Base-by-base conservation (phyloP, 2,888 invertebrate species). In the Sesia apiformis region DNA sequence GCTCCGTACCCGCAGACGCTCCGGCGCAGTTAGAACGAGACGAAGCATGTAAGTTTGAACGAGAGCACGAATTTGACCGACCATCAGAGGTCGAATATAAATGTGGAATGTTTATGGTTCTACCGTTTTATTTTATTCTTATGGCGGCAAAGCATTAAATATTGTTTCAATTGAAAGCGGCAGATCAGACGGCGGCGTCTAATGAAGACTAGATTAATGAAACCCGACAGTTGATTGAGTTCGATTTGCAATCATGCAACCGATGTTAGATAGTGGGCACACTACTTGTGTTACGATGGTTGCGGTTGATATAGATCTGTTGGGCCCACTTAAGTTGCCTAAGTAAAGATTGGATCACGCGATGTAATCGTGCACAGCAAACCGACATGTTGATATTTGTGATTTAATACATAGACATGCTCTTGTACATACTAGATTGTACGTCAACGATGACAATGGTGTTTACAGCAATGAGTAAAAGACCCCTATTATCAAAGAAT, bases 91-190 rank as follows among this genome's bases (percentile, higher is more conserved):
- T 85, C 87, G 87, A 85, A 87, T 86, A 84, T 85, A 84, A 88
- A 87, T 80, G 85, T 87, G 88, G 89, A 89, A 89, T 88, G 89
- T 89, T 89, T 89, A 89, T 89, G 85, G 85, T 83, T 87, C 85
- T 86, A 86, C 87, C 85, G 88, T 87, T 88, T 88, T 88, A 86
- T 88, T 89, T 89, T 88, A 83, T 78, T 82, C 82, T 68, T 78
- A 71, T 74, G 76, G 77, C 84, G 85, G 84, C 80, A 79, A 78
- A 81, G 82, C 78, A 79, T 89, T 86, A 82, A 85, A 89, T 87
- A 87, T 87, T 87, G 88, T 88, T 88, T 86, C 88, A 88, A 87
- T 89, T 87, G 87, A 85, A 84, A 81, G 84, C 85, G 87, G 78
- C 74, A 76, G 78, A 84, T 85, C 86, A 81, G 78, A 81, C 72